Conservation (phyloP, 53 echinoderm and acorn worm species). For the Echinarachnius parma region DNA sequence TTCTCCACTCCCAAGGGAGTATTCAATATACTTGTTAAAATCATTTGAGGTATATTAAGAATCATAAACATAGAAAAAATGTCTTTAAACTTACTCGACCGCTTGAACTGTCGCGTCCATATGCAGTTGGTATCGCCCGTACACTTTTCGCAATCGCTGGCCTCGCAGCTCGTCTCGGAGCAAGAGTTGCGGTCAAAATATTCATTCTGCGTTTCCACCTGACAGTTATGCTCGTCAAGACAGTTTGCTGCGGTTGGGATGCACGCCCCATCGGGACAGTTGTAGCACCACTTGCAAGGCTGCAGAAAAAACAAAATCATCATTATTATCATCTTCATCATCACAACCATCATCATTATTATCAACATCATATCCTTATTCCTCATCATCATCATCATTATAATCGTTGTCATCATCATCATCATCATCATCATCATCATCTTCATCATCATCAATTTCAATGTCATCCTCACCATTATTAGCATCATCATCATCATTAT, state of each 20-base stretch:
- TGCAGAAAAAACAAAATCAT: too few relatives aligned
- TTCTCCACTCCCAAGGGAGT: too few relatives aligned
- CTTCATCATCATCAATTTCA: background rate
- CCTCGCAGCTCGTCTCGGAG: conserved; percentile 68
- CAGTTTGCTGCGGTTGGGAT: conserved; percentile 47
- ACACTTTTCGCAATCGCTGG: conserved; percentile 80
- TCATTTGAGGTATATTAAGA: too few relatives aligned
- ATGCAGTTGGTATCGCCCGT: conserved; percentile 39
- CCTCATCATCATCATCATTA: too few relatives aligned
- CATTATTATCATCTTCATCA: too few relatives aligned
- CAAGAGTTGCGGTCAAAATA: conserved; percentile 46
- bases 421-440: background rate
- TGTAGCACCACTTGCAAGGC: conserved; percentile 90
- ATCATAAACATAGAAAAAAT: too few relatives aligned
- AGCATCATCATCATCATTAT: too few relatives aligned
- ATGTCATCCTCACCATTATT: too few relatives aligned
- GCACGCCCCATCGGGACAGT: conserved; percentile 73
- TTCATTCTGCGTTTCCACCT: conserved; percentile 48
- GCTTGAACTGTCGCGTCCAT: conserved; percentile 87
- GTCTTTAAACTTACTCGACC: conserved; percentile 22
- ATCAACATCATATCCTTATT: too few relatives aligned
- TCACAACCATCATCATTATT: too few relatives aligned
- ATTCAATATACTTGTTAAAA: too few relatives aligned
- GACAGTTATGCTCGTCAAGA: conserved; percentile 56
- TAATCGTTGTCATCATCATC: too few relatives aligned